phyloP scores from a whole-genome alignment of 2,797 vertebrate species.

The Sebastes matsubarae region DNA sequence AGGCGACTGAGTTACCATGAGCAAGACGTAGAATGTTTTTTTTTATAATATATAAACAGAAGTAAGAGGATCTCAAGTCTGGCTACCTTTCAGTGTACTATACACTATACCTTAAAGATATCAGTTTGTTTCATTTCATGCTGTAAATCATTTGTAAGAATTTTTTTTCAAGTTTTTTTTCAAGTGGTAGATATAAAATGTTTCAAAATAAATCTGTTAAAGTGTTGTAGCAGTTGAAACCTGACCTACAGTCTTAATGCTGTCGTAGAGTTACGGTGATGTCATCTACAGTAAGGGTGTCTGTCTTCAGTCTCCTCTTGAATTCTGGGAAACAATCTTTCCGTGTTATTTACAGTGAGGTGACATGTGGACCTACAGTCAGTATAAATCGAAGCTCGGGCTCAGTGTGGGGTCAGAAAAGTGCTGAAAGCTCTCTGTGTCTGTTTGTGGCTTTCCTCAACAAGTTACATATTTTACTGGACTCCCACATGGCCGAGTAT shows the following conservation, averaged over 20 bases:
- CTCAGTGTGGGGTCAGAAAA: slow-evolving; percentile 54
- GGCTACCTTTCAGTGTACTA: no score
- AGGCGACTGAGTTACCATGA: no score
- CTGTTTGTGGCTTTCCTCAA: neutral
- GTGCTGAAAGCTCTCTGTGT: neutral
- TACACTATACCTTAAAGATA: no score
- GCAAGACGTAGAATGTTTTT: no score
- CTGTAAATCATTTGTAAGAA: neutral
- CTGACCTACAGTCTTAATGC: neutral
- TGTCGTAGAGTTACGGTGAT: slow-evolving; percentile 20
- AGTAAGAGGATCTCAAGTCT: no score
- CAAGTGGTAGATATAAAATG: neutral
- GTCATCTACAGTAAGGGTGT: slow-evolving; percentile 15
- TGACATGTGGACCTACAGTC: slow-evolving; percentile 29
- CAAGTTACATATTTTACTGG: neutral
- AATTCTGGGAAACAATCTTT: slow-evolving; percentile 31
- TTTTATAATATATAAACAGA: no score
- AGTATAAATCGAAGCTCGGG: slow-evolving; percentile 52
- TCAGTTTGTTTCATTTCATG: neutral
- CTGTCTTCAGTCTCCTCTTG: slow-evolving; percentile 35
- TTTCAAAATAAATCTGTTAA: slow-evolving; percentile 29
- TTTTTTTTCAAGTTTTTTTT: neutral
- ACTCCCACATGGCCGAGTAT: neutral
- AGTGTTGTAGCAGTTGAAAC: slow-evolving; percentile 21
- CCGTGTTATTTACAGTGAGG: slow-evolving; percentile 60